Conservation (phyloP, 2,797 vertebrate species). For the Nothura maculosa region DNA sequence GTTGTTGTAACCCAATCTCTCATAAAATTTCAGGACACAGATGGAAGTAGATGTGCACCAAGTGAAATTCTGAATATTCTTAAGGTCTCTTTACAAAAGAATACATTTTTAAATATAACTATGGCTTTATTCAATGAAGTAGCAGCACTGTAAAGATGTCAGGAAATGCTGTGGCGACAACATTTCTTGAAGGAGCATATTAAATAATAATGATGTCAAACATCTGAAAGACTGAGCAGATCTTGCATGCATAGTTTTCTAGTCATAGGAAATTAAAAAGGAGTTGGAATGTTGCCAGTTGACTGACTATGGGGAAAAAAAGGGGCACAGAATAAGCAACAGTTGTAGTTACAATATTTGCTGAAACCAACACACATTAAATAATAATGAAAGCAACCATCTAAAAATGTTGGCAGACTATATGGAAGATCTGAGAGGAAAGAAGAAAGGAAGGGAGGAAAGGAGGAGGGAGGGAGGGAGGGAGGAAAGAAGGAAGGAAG, state of each 20-base stretch:
- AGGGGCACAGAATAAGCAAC: constrained; percentile 50
- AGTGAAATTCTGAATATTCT: neutral
- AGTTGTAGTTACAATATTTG: constrained; percentile 73
- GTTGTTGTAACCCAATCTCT: neutral
- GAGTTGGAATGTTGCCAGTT: constrained; percentile 43
- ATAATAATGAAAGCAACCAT: constrained; percentile 67
- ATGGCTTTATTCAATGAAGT: constrained; percentile 45
- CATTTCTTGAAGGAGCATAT: constrained; percentile 56
- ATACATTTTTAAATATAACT: constrained; percentile 2
- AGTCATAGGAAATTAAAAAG: constrained; percentile 55
- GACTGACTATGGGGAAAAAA: constrained; percentile 13
- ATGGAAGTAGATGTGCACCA: neutral
- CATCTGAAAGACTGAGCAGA: constrained; percentile 36
- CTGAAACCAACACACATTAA: constrained; percentile 65
- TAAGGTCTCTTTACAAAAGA: neutral
- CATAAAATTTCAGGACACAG: neutral
- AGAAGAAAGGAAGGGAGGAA: too few relatives aligned
- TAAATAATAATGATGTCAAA: constrained; percentile 58
- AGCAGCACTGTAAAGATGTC: constrained; percentile 42
- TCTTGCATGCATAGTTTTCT: constrained; percentile 30
- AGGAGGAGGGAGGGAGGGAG: too few relatives aligned
- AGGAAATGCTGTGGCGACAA: constrained; percentile 46
- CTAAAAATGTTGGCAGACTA: constrained; percentile 61
- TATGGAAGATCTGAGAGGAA: constrained; percentile 66
- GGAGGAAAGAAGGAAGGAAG: too few relatives aligned